Conservation (phyloP, 2,113 vertebrate genomes). For the Lamprologus callipterus region DNA sequence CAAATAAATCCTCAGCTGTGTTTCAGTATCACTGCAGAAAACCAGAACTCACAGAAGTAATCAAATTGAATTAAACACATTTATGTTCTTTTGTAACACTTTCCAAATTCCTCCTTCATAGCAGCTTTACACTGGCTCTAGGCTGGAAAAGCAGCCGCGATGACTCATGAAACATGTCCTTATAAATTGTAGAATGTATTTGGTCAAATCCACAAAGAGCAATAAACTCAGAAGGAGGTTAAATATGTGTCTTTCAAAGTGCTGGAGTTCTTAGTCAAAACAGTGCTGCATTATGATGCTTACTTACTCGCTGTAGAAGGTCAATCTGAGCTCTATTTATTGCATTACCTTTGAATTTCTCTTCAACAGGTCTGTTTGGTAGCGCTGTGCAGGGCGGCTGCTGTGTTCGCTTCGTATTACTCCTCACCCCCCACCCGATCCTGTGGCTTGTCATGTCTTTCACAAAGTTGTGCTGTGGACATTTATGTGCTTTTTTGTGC, state of each 20-base stretch:
- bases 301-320: neutral
- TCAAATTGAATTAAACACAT: neutral
- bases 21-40: neutral
- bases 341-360: neutral
- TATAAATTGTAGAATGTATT: neutral
- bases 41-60: neutral
- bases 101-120: neutral
- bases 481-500: no score
- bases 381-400: no score
- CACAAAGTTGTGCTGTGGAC: no score
- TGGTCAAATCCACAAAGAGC: neutral
- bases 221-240: neutral
- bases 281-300: neutral
- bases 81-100: neutral
- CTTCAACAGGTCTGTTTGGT: neutral
- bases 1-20: neutral
- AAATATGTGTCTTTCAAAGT: neutral
- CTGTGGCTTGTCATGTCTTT: no score
- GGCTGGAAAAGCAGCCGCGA: fast-evolving
- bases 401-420: no score
- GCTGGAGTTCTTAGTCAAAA: neutral
- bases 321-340: neutral
- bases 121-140: neutral
- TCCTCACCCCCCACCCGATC: no score
- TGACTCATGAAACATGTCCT: neutral